Evolutionary conservation across 1,140 invertebrate species (phyloP), one percentile per base, ranked within the genome.

Genomic region (Galendromus occidentalis): DNA sequence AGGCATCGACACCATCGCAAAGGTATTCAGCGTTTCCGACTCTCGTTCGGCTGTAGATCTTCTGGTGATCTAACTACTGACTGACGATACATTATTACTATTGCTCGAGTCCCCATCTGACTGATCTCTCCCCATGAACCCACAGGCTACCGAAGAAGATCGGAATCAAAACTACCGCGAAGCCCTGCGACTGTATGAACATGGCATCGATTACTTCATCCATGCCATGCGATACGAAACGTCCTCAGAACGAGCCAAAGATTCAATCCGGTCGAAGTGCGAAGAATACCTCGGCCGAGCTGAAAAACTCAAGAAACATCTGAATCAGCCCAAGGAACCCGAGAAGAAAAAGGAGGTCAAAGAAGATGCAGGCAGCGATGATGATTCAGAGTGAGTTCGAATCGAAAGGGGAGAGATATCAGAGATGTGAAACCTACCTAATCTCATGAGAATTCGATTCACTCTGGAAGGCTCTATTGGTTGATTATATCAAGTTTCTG

Each of bases 171-270:
- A 98, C 76, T 98, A 95, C 78, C 88, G 88, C 71, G 92, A 97
- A 80, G 95, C 95, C 1, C 77, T 97, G 65, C 81, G 85, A 70
- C 79, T 96, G 0, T 99, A 99, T 78, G 87, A 95, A 77, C 87
- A 96, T 79, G 88, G 86, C n/a, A 90, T 97, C n/a, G 92, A 98
- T 77, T 97, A 98, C 77, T 98, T 98, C 78, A 80, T 99, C 18
- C 95, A 98, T 80, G 88, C 93, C 66, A 90, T 98, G 30, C 98
- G 98, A 83, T 98, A 98, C 83, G 95, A 98, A 79, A 88, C 91
- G 22, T 89, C 93, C 73, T 89, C 87, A 69, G 94, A 98, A 64
- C 85, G 86, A 74, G 87, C 92, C 7, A 97, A 96, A 75, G 79
- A 82, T 71, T 91, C 85, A 71, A 96, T 98, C 71, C 79, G 95